Base-by-base conservation (phyloP, 2,113 vertebrate species). In the Gasterosteus nipponicus region DNA sequence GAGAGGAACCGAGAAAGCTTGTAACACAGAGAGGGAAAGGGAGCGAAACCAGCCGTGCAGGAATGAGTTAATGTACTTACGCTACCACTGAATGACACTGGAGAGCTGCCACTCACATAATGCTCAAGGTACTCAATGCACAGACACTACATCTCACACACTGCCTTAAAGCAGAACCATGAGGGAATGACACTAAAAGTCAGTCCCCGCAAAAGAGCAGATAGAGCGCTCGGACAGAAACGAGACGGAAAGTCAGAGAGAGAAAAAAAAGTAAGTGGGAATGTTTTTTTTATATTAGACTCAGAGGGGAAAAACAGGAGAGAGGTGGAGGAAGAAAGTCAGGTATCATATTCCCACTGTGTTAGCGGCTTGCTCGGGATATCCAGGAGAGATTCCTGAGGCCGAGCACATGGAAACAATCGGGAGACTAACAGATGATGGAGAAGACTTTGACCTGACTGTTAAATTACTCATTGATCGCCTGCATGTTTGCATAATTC, bases 41-140 rank as follows among this genome's bases (percentile, higher is more conserved):
- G 71, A 88, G 87, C 91, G 90, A 94, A 91, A 95, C 89, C 93
- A 89, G 92, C 87, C 90, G 84, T 89, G 94, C 93, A 93, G 83
- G 94, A 95, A 95, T 94, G 89, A 76, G 73, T 79, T 81, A 14
- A 75, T 84, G 39, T 75, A 87, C 80, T 85, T 47, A 38, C 38
- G 11, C 61, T 71, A 46, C 77, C 56, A 78, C 49, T 56, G 49
- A 53, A 79, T 72, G 76, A 73, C 75, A 57, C 41, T 10, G 26
- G 38, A 77, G 44, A 56, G 60, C 22, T 70, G 31, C 53, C 10
- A 54, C 69, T 62, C 46, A 66, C 44, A 33, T 26, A 57, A 35
- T 66, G 66, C 60, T 79, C 12, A 19, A 62, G 58, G 26, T 67
- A 47, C 64, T 69, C 47, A 42, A 65, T 38, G 65, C 11, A 51